phyloP scores from a whole-genome alignment of 2,888 invertebrate species.

The Agrochola lota region DNA sequence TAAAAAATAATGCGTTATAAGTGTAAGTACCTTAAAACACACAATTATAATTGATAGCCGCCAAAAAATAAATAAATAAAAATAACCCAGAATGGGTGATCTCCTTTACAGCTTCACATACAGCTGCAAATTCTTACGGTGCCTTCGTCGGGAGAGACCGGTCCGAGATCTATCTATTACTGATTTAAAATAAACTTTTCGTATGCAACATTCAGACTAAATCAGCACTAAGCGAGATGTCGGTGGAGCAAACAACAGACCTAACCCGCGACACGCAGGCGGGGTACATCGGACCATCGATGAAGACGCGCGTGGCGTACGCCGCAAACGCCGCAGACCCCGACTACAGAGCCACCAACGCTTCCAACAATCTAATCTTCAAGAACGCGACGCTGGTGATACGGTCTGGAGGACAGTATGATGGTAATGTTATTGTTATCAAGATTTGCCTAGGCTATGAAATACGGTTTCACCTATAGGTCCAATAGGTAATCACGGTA shows the following conservation, averaged over 20 bases:
- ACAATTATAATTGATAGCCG: too few species aligned
- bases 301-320: constrained; percentile 96
- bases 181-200: not conserved
- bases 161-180: not conserved
- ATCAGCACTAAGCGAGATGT: constrained; percentile 92
- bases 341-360: constrained; percentile 94
- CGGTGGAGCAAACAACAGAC: constrained; percentile 93
- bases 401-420: constrained; percentile 99
- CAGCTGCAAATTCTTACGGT: not conserved
- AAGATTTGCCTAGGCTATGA: not conserved
- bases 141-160: not conserved
- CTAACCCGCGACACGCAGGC: constrained; percentile 94
- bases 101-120: too few species aligned
- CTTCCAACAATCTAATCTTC: constrained; percentile 93
- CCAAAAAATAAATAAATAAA: too few species aligned
- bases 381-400: constrained; percentile 95
- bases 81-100: too few species aligned
- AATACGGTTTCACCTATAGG: not conserved
- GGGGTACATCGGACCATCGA: constrained; percentile 93
- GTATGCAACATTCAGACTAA: constrained; percentile 75
- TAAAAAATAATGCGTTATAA: too few species aligned
- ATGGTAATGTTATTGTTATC: constrained; percentile 84
- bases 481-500: not conserved
- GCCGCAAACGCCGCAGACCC: constrained; percentile 97
- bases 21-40: too few species aligned